Base-by-base conservation (phyloP, 2,888 invertebrate species). In the Notodromas monacha region DNA sequence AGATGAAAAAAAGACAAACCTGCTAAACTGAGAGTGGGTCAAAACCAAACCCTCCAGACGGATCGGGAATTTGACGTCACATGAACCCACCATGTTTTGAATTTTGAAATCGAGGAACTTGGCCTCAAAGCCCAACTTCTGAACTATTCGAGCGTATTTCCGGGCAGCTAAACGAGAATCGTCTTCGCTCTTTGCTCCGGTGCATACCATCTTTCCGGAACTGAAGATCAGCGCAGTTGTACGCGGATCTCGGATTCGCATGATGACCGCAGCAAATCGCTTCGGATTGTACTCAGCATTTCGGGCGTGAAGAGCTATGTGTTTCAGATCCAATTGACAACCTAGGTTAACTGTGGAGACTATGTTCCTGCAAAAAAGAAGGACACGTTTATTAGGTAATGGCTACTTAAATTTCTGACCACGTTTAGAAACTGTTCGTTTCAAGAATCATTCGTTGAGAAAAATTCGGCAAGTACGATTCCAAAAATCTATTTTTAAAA, bases 251-350 rank as follows among this genome's bases (percentile, higher is more conserved):
- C 89, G 60, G 39, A 68, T 67, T 42, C 67, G 51, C 92, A 96
- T 96, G 33, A 96, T 92, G 3, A 96, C 89, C 26, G 92, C 92
- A 30, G 89, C 86, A 57, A 96, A 96, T 43, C 92, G 68, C 52
- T 92, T 92, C 5, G 92, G 92, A 50, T 96, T 96, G 47, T 92
- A 96, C 51, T 96, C 92, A 2, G 92, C 92, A 56, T 96, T 96
- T 47, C 92, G 65, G 1, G 92, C 89, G 48, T 86, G 86, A 3
- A 92, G 54, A 0, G 92, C 89, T 41, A 96, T 96, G 52, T 76
- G 79, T 45, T 92, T 89, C 35, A 96, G 56, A 46, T 96, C 89
- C 38, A 92, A 53, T 51, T 77, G 79, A 48, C 86, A 86, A 42
- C 69, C 74, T 31, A 96, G 54, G 50, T 86, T 92, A 0, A 96